Percentiles rank a stretch among this genome's conserved stretches.
Conservation (phyloP, 2,113 vertebrate genomes). For the Copsychus sechellarum region DNA sequence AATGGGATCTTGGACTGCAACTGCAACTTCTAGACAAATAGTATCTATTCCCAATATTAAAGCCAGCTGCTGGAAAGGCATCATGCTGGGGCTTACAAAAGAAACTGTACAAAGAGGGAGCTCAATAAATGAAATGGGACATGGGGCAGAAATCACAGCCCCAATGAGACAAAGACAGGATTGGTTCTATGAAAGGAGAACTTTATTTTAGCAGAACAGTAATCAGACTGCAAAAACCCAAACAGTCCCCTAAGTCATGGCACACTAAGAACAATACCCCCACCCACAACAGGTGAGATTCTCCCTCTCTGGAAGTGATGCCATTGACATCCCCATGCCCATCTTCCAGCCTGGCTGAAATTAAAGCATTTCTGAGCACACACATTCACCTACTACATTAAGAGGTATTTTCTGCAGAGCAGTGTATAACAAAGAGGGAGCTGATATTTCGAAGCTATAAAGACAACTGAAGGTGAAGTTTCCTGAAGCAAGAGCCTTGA, state of each 20-base stretch:
- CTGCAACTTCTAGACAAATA: conserved; percentile 46
- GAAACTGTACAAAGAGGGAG: conserved; percentile 34
- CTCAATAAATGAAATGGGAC: conserved; percentile 11
- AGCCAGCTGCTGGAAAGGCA: conserved; percentile 40
- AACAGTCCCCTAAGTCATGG: not conserved
- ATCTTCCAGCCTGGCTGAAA: not conserved
- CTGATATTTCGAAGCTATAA: not conserved
- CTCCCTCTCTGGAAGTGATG: not conserved
- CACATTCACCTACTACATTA: not conserved
- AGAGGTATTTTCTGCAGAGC: not conserved
- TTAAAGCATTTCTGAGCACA: not conserved
- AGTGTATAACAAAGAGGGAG: not conserved
- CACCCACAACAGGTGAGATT: not conserved
- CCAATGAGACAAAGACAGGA: not conserved
- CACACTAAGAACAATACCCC: not conserved
- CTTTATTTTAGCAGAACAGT: not conserved
- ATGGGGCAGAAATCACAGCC: conserved; percentile 25
- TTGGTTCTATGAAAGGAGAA: conserved; percentile 5
- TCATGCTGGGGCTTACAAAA: conserved; percentile 45
- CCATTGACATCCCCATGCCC: not conserved
- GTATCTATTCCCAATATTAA: conserved; percentile 46
- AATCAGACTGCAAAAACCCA: not conserved
- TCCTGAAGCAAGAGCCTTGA: not conserved
- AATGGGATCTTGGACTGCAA: conserved; percentile 6
- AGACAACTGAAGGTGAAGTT: not conserved